Conservation (phyloP, 1,140 invertebrate genomes). For the Drosophila mauritiana region DNA sequence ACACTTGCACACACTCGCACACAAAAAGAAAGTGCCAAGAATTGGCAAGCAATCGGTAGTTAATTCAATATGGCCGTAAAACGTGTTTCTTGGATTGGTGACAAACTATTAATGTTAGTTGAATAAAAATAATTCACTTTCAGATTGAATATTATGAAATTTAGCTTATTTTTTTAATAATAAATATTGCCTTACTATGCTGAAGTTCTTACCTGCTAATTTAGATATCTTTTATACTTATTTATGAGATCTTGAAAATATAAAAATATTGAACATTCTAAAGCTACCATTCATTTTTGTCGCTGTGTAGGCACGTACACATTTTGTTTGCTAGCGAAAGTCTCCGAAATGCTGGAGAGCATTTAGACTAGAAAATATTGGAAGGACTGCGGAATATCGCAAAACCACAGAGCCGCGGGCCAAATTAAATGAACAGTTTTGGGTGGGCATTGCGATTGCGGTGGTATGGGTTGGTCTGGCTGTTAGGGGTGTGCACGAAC, state of each 20-base stretch:
- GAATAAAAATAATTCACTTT: neutral
- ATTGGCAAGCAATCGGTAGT: slow-evolving; percentile 11
- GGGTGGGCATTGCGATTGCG: neutral
- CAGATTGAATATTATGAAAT: too few relatives aligned
- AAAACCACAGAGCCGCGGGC: slow-evolving; percentile 31
- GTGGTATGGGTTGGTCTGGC: neutral
- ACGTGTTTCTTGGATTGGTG: too few relatives aligned
- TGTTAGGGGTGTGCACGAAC: slow-evolving; percentile 23
- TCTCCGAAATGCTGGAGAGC: slow-evolving; percentile 32
- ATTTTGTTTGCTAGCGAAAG: slow-evolving; percentile 10
- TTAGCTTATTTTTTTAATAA: too few relatives aligned
- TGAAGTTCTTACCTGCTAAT: too few relatives aligned
- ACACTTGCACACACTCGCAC: slow-evolving; percentile 9
- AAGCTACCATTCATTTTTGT: neutral
- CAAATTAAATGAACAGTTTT: slow-evolving; percentile 43
- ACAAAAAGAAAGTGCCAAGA: slow-evolving; percentile 5
- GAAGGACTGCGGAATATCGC: slow-evolving; percentile 17
- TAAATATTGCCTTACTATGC: too few relatives aligned
- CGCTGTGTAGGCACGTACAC: slow-evolving; percentile 1
- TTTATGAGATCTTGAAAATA: too few relatives aligned
- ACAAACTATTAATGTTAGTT: neutral
- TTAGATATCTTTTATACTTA: too few relatives aligned
- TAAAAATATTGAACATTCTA: too few relatives aligned
- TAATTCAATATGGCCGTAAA: slow-evolving; percentile 3
- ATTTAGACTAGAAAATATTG: slow-evolving; percentile 47